Evolutionary conservation across 2,113 vertebrate genomes (phyloP).

Genomic region (Chauna torquata): DNA sequence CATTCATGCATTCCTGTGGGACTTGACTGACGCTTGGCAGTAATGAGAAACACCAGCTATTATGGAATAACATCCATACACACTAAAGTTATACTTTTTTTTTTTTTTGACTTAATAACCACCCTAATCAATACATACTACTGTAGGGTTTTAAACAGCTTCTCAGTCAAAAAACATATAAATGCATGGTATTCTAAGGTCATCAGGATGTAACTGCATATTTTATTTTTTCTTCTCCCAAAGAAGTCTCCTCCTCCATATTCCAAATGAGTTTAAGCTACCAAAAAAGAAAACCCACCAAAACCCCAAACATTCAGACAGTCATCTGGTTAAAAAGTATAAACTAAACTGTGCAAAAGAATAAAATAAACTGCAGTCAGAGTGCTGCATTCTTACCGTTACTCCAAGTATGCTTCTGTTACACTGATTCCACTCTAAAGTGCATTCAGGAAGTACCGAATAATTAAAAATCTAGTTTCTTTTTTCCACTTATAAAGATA

Average conservation of each 20-base stretch:
- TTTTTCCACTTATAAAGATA: background rate
- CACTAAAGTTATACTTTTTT: rapidly evolving
- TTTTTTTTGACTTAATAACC: background rate
- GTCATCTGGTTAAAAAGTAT: background rate
- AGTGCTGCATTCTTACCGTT: background rate
- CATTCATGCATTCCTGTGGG: background rate
- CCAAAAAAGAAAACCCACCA: background rate
- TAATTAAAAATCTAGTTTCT: background rate
- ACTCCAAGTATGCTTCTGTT: background rate
- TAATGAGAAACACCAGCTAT: background rate
- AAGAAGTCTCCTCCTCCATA: background rate
- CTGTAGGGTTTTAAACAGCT: background rate
- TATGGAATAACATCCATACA: background rate
- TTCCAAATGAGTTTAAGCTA: background rate
- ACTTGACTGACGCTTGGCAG: background rate
- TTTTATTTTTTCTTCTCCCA: background rate
- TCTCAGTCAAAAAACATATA: background rate
- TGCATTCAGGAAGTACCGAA: background rate
- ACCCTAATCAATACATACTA: background rate
- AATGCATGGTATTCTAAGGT: background rate
- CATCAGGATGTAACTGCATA: background rate
- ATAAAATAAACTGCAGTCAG: background rate
- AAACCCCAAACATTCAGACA: background rate
- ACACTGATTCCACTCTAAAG: background rate
- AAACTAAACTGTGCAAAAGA: background rate